phyloP scores from a whole-genome alignment of 1,140 invertebrate genomes.

The Tetranychus urticae region DNA sequence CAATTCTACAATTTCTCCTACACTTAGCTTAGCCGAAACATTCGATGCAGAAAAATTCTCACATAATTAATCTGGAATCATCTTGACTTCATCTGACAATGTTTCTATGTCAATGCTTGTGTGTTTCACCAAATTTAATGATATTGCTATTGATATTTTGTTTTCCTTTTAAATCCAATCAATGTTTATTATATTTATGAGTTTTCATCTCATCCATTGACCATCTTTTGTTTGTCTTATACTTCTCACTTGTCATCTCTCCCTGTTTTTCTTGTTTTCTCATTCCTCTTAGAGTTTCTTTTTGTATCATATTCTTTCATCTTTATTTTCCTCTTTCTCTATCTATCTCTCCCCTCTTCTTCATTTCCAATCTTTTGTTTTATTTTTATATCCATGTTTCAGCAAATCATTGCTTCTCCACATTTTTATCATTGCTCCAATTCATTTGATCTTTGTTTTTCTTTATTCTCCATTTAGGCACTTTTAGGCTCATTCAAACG shows the following conservation, averaged over 20 bases:
- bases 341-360: background rate
- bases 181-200: background rate
- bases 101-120: no score
- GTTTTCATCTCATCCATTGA: background rate
- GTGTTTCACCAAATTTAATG: no score
- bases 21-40: no score
- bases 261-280: background rate
- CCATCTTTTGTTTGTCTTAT: background rate
- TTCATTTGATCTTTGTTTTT: background rate
- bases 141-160: no score
- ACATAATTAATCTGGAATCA: no score
- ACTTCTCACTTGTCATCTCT: background rate
- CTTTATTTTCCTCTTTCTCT: background rate
- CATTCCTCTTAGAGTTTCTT: background rate
- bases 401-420: background rate
- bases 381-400: background rate
- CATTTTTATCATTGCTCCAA: background rate
- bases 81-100: no score
- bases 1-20: no score
- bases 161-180: background rate
- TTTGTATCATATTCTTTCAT: background rate
- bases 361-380: background rate
- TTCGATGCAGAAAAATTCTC: no score
- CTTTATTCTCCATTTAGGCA: background rate
- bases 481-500: background rate